Evolutionary conservation across 2,888 invertebrate genomes (phyloP).

Genomic region (Koerneria pararmatus): DNA sequence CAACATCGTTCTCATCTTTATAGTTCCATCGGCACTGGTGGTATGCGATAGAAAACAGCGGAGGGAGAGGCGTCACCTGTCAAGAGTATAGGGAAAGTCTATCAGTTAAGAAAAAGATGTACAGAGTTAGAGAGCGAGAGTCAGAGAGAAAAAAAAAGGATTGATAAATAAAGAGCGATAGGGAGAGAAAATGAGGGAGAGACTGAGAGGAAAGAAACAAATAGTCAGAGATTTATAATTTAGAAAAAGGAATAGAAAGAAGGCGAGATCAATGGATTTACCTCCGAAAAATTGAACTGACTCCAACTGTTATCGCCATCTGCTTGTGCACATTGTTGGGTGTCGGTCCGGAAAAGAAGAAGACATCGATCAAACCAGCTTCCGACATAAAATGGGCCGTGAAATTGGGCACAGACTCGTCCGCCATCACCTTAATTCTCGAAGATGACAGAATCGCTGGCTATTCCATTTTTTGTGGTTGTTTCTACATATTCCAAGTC

Average conservation of each 20-base stretch:
- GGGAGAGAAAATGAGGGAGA: background rate
- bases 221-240: no score
- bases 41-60: constrained; percentile 80
- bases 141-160: no score
- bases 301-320: constrained; percentile 92
- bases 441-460: background rate
- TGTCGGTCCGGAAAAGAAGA: constrained; percentile 73
- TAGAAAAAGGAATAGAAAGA: background rate
- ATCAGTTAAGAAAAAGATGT: background rate
- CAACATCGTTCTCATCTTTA: constrained; percentile 89
- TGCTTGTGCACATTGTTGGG: constrained; percentile 76
- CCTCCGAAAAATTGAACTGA: constrained; percentile 6
- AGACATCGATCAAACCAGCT: constrained; percentile 81
- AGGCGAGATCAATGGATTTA: no score
- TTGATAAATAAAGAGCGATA: no score
- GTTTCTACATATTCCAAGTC: no score
- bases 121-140: no score
- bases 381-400: constrained; percentile 91
- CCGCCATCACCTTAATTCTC: constrained; percentile 26
- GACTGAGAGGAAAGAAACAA: background rate
- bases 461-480: no score
- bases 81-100: background rate
- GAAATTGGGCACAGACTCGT: constrained; percentile 59
- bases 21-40: constrained; percentile 99
- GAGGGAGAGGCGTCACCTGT: constrained; percentile 62